Conservation (phyloP, 2,888 invertebrate genomes). For the Carabus problematicus region DNA sequence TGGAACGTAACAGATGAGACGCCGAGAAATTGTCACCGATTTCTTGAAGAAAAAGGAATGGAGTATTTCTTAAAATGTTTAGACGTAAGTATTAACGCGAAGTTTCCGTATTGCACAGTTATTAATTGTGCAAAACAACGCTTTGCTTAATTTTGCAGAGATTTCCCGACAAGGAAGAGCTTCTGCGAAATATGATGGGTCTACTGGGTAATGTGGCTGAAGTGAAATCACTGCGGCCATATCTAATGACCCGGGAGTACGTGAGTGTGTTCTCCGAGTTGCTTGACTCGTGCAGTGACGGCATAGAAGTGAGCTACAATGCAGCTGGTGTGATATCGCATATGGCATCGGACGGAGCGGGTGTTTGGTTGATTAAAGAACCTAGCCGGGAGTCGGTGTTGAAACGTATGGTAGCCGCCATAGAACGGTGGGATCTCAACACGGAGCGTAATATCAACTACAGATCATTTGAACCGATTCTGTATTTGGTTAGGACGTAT, state of each 20-base stretch:
- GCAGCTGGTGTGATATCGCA: conserved; percentile 96
- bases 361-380: conserved; percentile 78
- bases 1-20: conserved; percentile 99
- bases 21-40: conserved; percentile 89
- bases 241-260: conserved; percentile 85
- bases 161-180: conserved; percentile 87
- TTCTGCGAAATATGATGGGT: conserved; percentile 98
- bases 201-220: conserved; percentile 95
- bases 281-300: conserved; percentile 85
- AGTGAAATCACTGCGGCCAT: conserved; percentile 79
- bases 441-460: conserved; percentile 96
- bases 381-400: conserved; percentile 78
- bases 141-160: conserved; percentile 63
- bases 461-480: conserved; percentile 92
- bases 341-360: conserved; percentile 90
- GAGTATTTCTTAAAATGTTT: conserved; percentile 88
- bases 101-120: background rate
- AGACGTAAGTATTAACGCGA: conserved; percentile 67
- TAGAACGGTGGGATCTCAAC: conserved; percentile 86
- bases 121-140: background rate
- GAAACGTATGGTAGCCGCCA: conserved; percentile 78
- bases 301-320: conserved; percentile 97
- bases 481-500: conserved; percentile 80
- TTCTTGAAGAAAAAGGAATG: conserved; percentile 89
- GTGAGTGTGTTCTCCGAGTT: conserved; percentile 86